Base-by-base conservation (phyloP, 2,797 vertebrate species). In the Urocyon cinereoargenteus region DNA sequence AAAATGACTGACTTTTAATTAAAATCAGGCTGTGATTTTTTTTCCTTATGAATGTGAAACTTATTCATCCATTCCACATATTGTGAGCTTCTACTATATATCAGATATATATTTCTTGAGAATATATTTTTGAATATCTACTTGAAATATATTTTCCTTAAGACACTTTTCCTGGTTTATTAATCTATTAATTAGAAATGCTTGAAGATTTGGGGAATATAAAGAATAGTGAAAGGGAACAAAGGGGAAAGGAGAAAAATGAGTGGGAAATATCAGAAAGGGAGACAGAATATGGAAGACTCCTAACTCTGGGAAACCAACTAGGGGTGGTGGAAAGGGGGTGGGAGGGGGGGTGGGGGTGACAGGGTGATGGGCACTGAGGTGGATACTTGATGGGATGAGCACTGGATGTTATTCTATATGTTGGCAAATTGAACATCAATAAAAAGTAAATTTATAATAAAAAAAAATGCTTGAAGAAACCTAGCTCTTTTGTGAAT, bases 91-190 rank as follows among this genome's bases (percentile, higher is more conserved):
- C 72, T 88, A n/a, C 1, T 92, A 8, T 36, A 51, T n/a, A 2
- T 34, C 18, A 49, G 36, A 83, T 4, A 62, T 40, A 79, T n/a
- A 61, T 68, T 68, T 14, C 7, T 84, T 64, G 21, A 94, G 36
- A 90, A 81, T 53, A 45, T 72, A 77, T 61, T 82, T 93, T 93
- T 16, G 82, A 62, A 84, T 72, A 61, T 61, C 3, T 96, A 21
- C 84, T 68, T 78, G 57, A 90, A 5, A 6, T 5, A 3, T 66
- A 62, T 57, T 86, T 94, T 72, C 13, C 36, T 36, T 86, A 49
- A 53, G 5, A 59, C 3, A 36, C 22, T 66, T 94, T 87, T 70
- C 12, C 64, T 77, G 31, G 28, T 31, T 88, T 77, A 7, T 72
- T 79, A 92, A 53, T 11, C 10, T 45, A 45, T 24, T 90, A 49